phyloP scores from a whole-genome alignment of 2,797 vertebrate species.

The Melanogrammus aeglefinus region DNA sequence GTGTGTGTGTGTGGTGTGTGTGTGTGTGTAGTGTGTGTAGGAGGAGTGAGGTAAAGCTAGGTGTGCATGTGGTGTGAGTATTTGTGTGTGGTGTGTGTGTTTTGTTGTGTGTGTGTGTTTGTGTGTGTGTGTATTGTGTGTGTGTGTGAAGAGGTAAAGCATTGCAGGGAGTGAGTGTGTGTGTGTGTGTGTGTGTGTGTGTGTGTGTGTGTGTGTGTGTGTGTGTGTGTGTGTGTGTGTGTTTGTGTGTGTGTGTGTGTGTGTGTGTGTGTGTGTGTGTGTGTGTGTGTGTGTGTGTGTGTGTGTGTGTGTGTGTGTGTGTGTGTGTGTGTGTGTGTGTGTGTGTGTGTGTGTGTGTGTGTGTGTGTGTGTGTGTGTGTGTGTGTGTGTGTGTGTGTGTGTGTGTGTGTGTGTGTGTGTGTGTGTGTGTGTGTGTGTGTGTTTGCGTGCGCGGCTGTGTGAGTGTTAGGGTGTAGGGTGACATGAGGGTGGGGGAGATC shows the following conservation, averaged over 20 bases:
- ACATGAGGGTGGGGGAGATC: constrained; percentile 24
- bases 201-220: background rate
- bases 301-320: background rate
- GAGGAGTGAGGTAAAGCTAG: too few relatives aligned
- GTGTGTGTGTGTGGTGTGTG: constrained; percentile 11
- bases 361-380: constrained; percentile 11
- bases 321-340: background rate
- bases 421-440: background rate
- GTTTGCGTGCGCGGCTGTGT: constrained; percentile 26
- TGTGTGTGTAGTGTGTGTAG: constrained; percentile 7
- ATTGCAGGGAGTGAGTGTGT: background rate
- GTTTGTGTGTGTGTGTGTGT: background rate
- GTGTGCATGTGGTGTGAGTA: background rate
- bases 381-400: background rate
- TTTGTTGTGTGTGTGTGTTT: too few relatives aligned
- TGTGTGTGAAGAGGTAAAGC: too few relatives aligned
- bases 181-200: constrained; percentile 11
- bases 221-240: constrained; percentile 16
- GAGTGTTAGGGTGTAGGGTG: background rate
- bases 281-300: background rate
- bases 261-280: too few relatives aligned
- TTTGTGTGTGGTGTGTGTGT: constrained; percentile 12
- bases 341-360: constrained; percentile 9
- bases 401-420: background rate
- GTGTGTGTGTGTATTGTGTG: background rate